phyloP scores from a whole-genome alignment of 2,888 invertebrate genomes.

The Epirrhoe alternata region DNA sequence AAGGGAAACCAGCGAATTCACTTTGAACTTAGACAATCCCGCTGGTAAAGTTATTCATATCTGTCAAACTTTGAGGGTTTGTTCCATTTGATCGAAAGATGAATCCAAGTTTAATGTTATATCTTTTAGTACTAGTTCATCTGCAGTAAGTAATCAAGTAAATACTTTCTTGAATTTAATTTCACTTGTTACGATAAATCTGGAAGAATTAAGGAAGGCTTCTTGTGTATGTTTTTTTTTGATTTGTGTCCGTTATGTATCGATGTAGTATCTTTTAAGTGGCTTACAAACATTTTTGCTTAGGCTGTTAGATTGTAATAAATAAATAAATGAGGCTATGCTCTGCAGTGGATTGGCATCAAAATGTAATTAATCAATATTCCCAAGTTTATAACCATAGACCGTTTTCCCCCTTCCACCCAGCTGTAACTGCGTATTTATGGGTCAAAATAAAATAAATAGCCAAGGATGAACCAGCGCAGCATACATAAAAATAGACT shows the following conservation, averaged over 20 bases:
- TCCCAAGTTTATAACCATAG: background rate
- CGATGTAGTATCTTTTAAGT: too few relatives aligned
- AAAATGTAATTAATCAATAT: background rate
- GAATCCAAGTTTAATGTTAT: background rate
- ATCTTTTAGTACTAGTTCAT: background rate
- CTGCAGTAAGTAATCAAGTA: background rate
- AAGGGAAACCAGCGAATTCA: conserved; percentile 1
- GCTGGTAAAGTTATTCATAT: conserved; percentile 2
- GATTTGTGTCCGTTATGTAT: too few relatives aligned
- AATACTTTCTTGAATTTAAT: background rate
- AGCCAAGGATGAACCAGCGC: conserved; percentile 15
- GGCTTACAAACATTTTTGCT: too few relatives aligned
- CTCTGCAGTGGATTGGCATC: too few relatives aligned
- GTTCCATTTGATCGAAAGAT: background rate
- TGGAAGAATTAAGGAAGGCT: too few relatives aligned
- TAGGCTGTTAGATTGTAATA: too few relatives aligned
- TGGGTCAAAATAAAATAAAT: conserved; percentile 27
- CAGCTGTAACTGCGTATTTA: conserved; percentile 23
- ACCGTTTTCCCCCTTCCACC: background rate
- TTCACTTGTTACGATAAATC: too few relatives aligned
- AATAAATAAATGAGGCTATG: too few relatives aligned
- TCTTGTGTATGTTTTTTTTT: too few relatives aligned
- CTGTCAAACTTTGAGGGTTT: conserved; percentile 1
- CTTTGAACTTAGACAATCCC: background rate
- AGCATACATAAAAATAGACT: conserved; percentile 61